These are phyloP conservation scores for Panulirus ornatus DNA, from an alignment of 1,140 invertebrate genomes.

Conservation along the genomic window DNA sequence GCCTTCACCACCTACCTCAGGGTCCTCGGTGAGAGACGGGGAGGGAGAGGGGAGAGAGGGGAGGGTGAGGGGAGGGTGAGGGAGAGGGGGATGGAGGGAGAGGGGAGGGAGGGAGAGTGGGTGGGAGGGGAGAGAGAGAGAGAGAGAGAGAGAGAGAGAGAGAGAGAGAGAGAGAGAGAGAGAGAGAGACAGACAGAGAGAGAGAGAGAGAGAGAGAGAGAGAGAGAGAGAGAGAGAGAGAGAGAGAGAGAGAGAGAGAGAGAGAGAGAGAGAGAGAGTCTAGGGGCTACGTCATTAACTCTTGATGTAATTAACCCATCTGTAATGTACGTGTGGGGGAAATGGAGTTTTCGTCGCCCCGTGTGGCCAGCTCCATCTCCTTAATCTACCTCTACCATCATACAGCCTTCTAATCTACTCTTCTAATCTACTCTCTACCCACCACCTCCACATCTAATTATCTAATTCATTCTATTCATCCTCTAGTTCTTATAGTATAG, in stretches of 20 bases:
- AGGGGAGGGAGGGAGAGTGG: background rate
- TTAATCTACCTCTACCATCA: too few species aligned
- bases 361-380: too few species aligned
- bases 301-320: too few species aligned
- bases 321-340: too few species aligned
- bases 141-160: constrained; percentile 15
- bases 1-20: constrained; percentile 42
- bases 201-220: constrained; percentile 30
- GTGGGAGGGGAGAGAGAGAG: background rate
- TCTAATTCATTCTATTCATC: too few species aligned
- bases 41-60: too few species aligned
- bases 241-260: constrained; percentile 29
- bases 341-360: too few species aligned
- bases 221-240: constrained; percentile 31
- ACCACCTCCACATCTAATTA: too few species aligned
- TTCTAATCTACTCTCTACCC: too few species aligned
- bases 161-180: constrained; percentile 41
- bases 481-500: too few species aligned
- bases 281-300: too few species aligned
- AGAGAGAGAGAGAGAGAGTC: constrained; percentile 29
- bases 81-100: background rate
- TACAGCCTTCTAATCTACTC: too few species aligned
- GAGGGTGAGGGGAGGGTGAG: background rate
- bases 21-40: constrained; percentile 3
- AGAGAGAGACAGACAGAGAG: constrained; percentile 36